phyloP scores from a whole-genome alignment of 2,888 invertebrate species.

The Harpalus rufipes region DNA sequence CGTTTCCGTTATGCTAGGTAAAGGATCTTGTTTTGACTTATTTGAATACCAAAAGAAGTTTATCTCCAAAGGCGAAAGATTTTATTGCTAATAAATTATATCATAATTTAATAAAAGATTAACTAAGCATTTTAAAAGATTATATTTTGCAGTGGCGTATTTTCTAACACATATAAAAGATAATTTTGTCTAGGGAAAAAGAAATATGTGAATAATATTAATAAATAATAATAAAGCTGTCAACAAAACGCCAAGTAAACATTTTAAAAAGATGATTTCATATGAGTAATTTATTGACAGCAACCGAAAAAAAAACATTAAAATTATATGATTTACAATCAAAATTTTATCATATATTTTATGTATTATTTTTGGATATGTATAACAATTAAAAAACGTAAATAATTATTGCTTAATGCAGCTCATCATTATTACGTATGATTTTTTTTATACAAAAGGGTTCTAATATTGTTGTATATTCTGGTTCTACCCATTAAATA shows the following conservation, averaged over 20 bases:
- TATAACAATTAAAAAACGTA: no score
- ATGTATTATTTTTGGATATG: no score
- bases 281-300: neutral
- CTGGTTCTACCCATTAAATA: no score
- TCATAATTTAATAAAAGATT: conserved; percentile 16
- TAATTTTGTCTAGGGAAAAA: conserved; percentile 24
- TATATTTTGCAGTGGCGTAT: conserved; percentile 45
- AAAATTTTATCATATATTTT: no score
- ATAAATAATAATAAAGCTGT: neutral
- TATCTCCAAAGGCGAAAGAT: conserved; percentile 16
- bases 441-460: no score
- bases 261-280: neutral
- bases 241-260: neutral
- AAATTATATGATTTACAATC: neutral
- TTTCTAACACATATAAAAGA: conserved; percentile 31
- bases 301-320: neutral
- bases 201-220: neutral
- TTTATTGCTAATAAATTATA: conserved; percentile 44
- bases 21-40: conserved; percentile 24
- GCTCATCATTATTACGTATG: no score
- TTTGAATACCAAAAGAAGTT: conserved; percentile 4
- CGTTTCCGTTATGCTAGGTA: conserved; percentile 31
- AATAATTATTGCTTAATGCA: no score
- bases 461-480: no score
- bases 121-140: conserved; percentile 31